These are phyloP conservation scores for Passerculus sandwichensis DNA, from an alignment of 2,797 vertebrate species.

Conservation along the genomic window DNA sequence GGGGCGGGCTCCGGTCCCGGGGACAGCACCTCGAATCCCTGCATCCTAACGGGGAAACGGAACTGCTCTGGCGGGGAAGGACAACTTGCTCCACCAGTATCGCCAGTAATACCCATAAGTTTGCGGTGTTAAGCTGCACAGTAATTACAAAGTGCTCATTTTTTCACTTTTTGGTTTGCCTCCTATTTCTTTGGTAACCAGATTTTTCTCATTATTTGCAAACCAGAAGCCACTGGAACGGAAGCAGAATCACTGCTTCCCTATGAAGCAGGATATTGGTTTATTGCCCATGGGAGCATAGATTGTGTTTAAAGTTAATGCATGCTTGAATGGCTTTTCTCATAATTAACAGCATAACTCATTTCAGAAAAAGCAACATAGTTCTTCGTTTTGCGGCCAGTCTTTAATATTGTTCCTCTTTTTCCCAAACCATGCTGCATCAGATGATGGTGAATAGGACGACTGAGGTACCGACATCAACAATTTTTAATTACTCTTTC, in stretches of 20 bases:
- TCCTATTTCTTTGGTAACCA: neutral
- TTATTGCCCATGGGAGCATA: neutral
- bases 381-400: conserved; percentile 23
- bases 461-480: conserved; percentile 91
- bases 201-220: neutral
- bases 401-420: conserved; percentile 85
- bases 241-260: neutral
- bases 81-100: neutral
- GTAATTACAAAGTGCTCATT: neutral
- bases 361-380: conserved; percentile 38
- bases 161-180: neutral
- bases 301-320: conserved; percentile 40
- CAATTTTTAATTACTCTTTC: conserved; percentile 66
- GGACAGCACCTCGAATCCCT: neutral
- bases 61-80: neutral
- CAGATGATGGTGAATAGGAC: conserved; percentile 99
- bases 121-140: neutral
- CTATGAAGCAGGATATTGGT: conserved; percentile 1
- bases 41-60: neutral
- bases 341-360: conserved; percentile 26
- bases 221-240: neutral
- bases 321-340: conserved; percentile 40
- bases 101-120: neutral
- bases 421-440: conserved; percentile 83
- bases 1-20: neutral